phyloP scores from a whole-genome alignment of 23 tunicate genomes.

The Botrylloides violaceus region DNA sequence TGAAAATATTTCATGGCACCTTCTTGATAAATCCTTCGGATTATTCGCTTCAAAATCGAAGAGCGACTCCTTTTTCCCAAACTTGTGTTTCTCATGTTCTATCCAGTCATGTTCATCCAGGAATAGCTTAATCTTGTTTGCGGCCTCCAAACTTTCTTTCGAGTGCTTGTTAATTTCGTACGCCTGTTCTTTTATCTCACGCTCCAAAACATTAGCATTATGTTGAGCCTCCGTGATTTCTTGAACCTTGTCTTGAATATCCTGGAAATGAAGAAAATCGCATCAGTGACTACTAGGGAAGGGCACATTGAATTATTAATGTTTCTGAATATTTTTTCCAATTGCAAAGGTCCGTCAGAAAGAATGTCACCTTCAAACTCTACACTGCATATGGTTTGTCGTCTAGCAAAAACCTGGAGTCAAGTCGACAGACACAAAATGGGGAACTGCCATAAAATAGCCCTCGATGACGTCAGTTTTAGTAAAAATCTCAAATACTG shows the following conservation, averaged over 20 bases:
- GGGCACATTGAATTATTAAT: too few relatives aligned
- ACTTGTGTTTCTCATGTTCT: constrained; percentile 43
- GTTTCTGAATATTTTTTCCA: too few relatives aligned
- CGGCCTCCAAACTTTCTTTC: constrained; percentile 55
- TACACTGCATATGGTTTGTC: too few relatives aligned
- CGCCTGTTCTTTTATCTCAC: constrained; percentile 28
- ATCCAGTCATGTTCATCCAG: constrained; percentile 84
- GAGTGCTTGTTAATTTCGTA: constrained; percentile 46
- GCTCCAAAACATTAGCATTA: constrained; percentile 11
- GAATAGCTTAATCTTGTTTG: constrained; percentile 38
- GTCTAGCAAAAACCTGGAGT: too few relatives aligned
- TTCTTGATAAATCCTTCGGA: constrained; percentile 58
- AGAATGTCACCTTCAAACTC: too few relatives aligned
- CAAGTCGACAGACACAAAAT: too few relatives aligned
- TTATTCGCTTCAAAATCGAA: constrained; percentile 78
- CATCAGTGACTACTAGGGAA: too few relatives aligned
- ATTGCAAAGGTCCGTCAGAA: too few relatives aligned
- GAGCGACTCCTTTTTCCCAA: constrained; percentile 55
- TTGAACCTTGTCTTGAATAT: constrained; percentile 15
- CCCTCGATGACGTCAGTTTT: not conserved
- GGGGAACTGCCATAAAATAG: too few relatives aligned
- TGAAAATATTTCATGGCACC: constrained; percentile 7
- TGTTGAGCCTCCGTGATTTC: constrained; percentile 19
- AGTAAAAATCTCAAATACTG: not conserved
- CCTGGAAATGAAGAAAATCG: too few relatives aligned